Conservation (phyloP, 2,888 invertebrate species). For the Lasioglossum pauxillum region DNA sequence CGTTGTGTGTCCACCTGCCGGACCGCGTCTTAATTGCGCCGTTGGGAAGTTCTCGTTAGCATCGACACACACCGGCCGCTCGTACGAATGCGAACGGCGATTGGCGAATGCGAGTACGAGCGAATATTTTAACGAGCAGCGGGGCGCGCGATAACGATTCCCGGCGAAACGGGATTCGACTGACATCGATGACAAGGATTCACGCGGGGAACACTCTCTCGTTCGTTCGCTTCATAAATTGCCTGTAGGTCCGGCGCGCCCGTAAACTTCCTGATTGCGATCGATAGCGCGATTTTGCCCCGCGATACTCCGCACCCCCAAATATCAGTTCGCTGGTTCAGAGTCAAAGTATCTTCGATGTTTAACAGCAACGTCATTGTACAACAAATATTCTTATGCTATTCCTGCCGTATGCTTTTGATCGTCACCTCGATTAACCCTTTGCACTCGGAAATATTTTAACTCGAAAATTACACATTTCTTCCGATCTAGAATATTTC, state of each 20-base stretch:
- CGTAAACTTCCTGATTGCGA: slow-evolving; percentile 4
- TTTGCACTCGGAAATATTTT: too few species aligned
- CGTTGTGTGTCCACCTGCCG: slow-evolving; percentile 59
- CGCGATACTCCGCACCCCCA: too few species aligned
- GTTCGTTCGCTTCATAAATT: not conserved
- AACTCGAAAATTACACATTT: too few species aligned
- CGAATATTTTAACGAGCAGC: slow-evolving; percentile 58
- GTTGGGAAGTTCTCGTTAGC: slow-evolving; percentile 65
- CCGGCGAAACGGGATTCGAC: slow-evolving; percentile 21
- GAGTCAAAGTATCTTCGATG: too few species aligned
- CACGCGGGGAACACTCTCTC: not conserved
- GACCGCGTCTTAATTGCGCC: slow-evolving; percentile 60
- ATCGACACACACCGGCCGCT: slow-evolving; percentile 9
- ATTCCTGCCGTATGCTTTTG: too few species aligned
- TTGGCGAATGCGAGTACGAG: not conserved
- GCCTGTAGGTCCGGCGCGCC: not conserved
- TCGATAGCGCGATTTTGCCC: not conserved
- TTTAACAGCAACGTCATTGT: too few species aligned
- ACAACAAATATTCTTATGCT: too few species aligned
- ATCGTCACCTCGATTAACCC: too few species aligned
- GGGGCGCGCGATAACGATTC: slow-evolving; percentile 50
- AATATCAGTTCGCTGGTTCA: too few species aligned
- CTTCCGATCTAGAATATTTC: too few species aligned
- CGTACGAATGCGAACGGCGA: slow-evolving; percentile 24
- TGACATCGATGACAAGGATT: slow-evolving; percentile 25